phyloP scores from a whole-genome alignment of 2,888 invertebrate species.

The Lottia gigantea region DNA sequence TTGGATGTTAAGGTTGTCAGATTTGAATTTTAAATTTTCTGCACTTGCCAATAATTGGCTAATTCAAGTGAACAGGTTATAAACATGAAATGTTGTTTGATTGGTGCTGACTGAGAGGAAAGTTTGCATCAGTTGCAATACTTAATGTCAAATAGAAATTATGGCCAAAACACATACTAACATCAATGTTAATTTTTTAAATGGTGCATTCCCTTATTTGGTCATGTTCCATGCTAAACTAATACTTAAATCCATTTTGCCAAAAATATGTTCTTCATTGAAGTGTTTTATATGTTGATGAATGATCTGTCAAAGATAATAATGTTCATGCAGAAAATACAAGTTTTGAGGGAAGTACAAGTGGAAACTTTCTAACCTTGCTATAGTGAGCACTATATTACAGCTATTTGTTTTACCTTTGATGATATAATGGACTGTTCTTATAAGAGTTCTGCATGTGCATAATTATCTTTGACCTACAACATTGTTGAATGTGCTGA shows the following conservation, averaged over 20 bases:
- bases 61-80: conserved; percentile 9
- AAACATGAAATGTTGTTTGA: conserved; percentile 19
- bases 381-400: too few species aligned
- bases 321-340: background rate
- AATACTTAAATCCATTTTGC: background rate
- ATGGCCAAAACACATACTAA: conserved; percentile 12
- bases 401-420: too few species aligned
- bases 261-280: background rate
- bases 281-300: background rate
- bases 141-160: conserved; percentile 14
- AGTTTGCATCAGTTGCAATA: conserved; percentile 24
- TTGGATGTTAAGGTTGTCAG: too few species aligned
- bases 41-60: background rate
- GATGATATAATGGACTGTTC: too few species aligned
- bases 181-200: too few species aligned
- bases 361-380: too few species aligned
- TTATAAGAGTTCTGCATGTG: too few species aligned
- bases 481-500: background rate
- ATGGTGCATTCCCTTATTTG: too few species aligned
- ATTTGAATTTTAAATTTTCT: background rate
- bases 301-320: background rate
- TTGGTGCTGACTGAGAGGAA: conserved; percentile 13
- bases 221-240: too few species aligned
- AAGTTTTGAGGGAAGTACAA: too few species aligned
- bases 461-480: too few species aligned